Conservation (phyloP, 2,888 invertebrate genomes). For the Brachyopa scutellaris region DNA sequence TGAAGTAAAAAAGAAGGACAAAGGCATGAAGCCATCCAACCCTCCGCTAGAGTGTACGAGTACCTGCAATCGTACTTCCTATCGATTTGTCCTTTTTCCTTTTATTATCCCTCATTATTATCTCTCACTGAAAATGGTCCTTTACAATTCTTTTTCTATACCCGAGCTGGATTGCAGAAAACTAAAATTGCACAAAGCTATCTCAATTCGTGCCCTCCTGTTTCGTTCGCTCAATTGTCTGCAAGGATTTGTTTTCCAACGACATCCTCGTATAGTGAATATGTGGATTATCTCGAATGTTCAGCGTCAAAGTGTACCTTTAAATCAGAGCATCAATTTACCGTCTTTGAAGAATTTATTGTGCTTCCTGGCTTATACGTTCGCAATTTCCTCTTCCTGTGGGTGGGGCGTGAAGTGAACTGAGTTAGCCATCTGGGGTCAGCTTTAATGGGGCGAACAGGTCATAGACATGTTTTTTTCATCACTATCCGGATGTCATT, state of each 20-base stretch:
- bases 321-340: conserved; percentile 43
- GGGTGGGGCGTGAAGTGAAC: background rate
- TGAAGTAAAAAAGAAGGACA: conserved; percentile 1
- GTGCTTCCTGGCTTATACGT: conserved; percentile 46
- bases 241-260: conserved; percentile 29
- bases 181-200: conserved; percentile 54
- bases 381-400: conserved; percentile 52
- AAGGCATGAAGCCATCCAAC: conserved; percentile 13
- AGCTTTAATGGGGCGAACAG: conserved; percentile 51
- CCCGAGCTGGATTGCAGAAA: conserved; percentile 27
- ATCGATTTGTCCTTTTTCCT: conserved; percentile 63
- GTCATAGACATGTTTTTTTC: conserved; percentile 14
- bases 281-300: conserved; percentile 49
- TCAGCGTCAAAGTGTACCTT: conserved; percentile 40
- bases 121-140: conserved; percentile 39
- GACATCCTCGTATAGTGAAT: conserved; percentile 23
- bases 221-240: conserved; percentile 35
- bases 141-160: conserved; percentile 49
- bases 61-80: conserved; percentile 37
- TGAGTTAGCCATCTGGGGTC: conserved; percentile 46
- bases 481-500: conserved; percentile 46
- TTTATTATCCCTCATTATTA: conserved; percentile 59
- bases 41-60: conserved; percentile 23
- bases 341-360: conserved; percentile 58
- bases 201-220: background rate